A percentile compares a stretch with the other conserved stretches of the same genome.
phyloP scores from a whole-genome alignment of 2,888 invertebrate species.

The Mesodorylaimus sp. region DNA sequence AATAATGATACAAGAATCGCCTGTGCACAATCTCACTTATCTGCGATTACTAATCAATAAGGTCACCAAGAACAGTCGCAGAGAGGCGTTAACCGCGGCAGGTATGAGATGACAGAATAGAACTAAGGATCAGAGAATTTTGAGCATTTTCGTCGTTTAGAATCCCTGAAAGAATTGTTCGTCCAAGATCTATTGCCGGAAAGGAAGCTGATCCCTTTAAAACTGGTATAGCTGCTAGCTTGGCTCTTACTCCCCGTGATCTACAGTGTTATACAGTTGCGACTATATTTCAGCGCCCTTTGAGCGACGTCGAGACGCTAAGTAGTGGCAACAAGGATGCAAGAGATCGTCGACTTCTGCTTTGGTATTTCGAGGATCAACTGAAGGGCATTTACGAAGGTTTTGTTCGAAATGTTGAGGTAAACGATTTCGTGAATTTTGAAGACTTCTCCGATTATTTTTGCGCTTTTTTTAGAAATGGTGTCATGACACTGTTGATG shows the following conservation, averaged over 20 bases:
- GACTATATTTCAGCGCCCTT: constrained; percentile 27
- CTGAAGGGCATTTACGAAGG: constrained; percentile 54
- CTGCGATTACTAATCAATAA: constrained; percentile 52
- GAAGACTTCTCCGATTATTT: constrained; percentile 6
- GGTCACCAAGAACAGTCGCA: constrained; percentile 58
- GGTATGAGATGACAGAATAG: constrained; percentile 31
- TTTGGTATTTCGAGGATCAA: constrained; percentile 75
- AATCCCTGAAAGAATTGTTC: constrained; percentile 57
- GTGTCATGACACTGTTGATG: constrained; percentile 57
- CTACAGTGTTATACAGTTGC: no score
- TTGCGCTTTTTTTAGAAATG: constrained; percentile 35
- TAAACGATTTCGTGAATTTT: constrained; percentile 13
- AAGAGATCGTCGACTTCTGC: constrained; percentile 27
- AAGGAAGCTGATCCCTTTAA: constrained; percentile 47
- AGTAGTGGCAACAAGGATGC: constrained; percentile 45
- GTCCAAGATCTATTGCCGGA: constrained; percentile 45
- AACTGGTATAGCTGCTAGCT: constrained; percentile 31
- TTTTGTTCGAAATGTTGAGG: constrained; percentile 52
- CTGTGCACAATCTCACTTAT: constrained; percentile 54
- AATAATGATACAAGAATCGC: constrained; percentile 59
- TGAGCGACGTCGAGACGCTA: constrained; percentile 30
- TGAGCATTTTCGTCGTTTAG: constrained; percentile 36
- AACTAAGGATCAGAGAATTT: background rate
- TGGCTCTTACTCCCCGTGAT: no score
- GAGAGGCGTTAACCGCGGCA: constrained; percentile 40